phyloP scores from a whole-genome alignment of 2,113 vertebrate species.

The Callipepla californica region DNA sequence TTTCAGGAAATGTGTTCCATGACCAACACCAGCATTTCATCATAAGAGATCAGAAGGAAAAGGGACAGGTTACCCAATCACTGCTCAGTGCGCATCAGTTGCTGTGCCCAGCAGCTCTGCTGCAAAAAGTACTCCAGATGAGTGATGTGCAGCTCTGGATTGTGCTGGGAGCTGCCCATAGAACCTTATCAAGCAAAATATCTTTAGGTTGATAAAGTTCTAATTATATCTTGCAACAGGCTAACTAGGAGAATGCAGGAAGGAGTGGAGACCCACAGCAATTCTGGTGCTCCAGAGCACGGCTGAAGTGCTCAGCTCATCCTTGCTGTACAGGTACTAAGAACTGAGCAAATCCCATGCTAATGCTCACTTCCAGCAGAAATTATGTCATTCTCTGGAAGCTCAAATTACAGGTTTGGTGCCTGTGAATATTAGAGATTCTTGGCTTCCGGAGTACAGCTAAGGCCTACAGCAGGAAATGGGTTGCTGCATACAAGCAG shows the following conservation, averaged over 20 bases:
- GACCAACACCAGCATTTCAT: not conserved
- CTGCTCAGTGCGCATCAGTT: not conserved
- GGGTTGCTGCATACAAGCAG: not conserved
- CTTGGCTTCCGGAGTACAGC: not conserved
- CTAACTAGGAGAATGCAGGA: no score
- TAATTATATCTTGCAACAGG: not conserved
- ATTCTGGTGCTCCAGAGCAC: no score
- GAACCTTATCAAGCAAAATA: not conserved
- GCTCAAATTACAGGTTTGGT: slow-evolving; percentile 40
- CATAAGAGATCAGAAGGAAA: not conserved
- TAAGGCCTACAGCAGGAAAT: not conserved
- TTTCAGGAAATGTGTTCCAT: not conserved
- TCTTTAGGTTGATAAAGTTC: not conserved
- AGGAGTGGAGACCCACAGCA: no score
- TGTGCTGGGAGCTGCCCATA: not conserved
- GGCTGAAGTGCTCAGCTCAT: not conserved
- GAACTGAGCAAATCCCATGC: not conserved
- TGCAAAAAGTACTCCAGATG: not conserved
- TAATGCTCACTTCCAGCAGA: not conserved
- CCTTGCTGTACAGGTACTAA: not conserved
- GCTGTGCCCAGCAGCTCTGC: not conserved
- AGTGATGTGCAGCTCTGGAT: rapidly evolving
- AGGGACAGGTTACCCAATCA: not conserved
- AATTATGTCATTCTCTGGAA: not conserved
- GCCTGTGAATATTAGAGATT: not conserved